Conservation (phyloP, 2,888 invertebrate species). For the Leptinotarsa haldemani region DNA sequence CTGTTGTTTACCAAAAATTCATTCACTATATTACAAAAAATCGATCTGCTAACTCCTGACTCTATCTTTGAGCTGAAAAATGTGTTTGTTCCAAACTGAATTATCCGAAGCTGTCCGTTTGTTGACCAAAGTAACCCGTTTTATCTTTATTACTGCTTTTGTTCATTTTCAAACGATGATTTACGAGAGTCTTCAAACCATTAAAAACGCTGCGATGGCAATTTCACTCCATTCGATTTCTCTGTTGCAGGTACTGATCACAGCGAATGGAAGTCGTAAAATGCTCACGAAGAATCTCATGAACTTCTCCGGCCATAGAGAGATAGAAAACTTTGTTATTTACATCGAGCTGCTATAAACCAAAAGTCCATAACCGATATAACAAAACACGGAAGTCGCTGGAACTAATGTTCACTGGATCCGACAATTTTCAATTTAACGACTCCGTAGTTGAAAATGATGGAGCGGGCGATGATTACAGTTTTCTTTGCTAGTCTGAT, state of each 20-base stretch:
- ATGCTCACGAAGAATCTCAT: slow-evolving; percentile 29
- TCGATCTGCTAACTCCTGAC: background rate
- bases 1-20: no score
- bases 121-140: slow-evolving; percentile 8
- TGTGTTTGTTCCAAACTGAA: background rate
- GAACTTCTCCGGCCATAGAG: slow-evolving; percentile 29
- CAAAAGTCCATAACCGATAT: slow-evolving; percentile 20
- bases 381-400: slow-evolving; percentile 21
- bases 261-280: slow-evolving; percentile 35
- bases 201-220: slow-evolving; percentile 18
- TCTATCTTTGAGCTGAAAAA: background rate
- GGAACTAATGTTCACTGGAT: slow-evolving; percentile 12
- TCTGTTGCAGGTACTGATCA: slow-evolving; percentile 39
- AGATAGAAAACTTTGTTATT: slow-evolving; percentile 28
- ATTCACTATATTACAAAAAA: no score
- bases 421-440: slow-evolving; percentile 22
- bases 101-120: background rate
- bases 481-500: slow-evolving; percentile 6
- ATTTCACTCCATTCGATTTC: slow-evolving; percentile 32
- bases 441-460: slow-evolving; percentile 12
- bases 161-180: background rate
- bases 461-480: background rate
- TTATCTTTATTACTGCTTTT: slow-evolving; percentile 2
- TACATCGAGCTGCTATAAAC: slow-evolving; percentile 26
- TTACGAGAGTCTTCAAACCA: slow-evolving; percentile 5